Evolutionary conservation across 1,140 invertebrate genomes (phyloP).

Genomic region (Drosophila gunungcola): DNA sequence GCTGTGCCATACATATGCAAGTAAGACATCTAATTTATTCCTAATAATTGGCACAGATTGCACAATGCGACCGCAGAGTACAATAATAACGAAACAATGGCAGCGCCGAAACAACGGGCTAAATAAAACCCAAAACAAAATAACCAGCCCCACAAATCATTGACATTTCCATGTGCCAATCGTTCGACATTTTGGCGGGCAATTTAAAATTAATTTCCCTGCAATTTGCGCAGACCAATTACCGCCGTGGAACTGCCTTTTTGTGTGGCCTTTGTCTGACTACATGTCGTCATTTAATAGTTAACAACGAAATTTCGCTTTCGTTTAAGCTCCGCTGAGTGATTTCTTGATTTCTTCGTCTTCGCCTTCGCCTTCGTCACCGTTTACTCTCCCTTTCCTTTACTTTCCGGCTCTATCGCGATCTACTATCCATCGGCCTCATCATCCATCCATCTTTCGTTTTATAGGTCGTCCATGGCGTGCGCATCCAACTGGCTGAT

Average conservation of each 20-base stretch:
- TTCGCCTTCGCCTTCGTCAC: background rate
- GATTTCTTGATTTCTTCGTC: slow-evolving; percentile 44
- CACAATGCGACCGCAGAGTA: slow-evolving; percentile 57
- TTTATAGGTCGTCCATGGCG: slow-evolving; percentile 92
- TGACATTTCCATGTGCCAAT: slow-evolving; percentile 78
- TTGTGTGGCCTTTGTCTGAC: slow-evolving; percentile 65
- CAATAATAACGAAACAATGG: slow-evolving; percentile 23
- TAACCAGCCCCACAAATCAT: slow-evolving; percentile 61
- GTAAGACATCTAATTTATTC: slow-evolving; percentile 66
- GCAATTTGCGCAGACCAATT: slow-evolving; percentile 76
- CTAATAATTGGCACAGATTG: slow-evolving; percentile 76
- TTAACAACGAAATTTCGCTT: slow-evolving; percentile 72
- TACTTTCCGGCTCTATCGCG: background rate
- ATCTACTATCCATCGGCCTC: slow-evolving; percentile 10
- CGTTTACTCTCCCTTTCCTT: slow-evolving; percentile 11
- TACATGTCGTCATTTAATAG: slow-evolving; percentile 72
- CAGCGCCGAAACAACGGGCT: slow-evolving; percentile 10
- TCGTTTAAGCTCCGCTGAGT: slow-evolving; percentile 54
- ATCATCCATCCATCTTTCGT: slow-evolving; percentile 25
- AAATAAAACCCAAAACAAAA: slow-evolving; percentile 33
- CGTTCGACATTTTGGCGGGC: slow-evolving; percentile 78
- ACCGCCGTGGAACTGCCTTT: slow-evolving; percentile 36
- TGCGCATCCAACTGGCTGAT: slow-evolving; percentile 87
- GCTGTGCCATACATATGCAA: slow-evolving; percentile 64
- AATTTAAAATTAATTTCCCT: slow-evolving; percentile 80